phyloP scores from a whole-genome alignment of 2,888 invertebrate genomes.

The Eurytoma californica region DNA sequence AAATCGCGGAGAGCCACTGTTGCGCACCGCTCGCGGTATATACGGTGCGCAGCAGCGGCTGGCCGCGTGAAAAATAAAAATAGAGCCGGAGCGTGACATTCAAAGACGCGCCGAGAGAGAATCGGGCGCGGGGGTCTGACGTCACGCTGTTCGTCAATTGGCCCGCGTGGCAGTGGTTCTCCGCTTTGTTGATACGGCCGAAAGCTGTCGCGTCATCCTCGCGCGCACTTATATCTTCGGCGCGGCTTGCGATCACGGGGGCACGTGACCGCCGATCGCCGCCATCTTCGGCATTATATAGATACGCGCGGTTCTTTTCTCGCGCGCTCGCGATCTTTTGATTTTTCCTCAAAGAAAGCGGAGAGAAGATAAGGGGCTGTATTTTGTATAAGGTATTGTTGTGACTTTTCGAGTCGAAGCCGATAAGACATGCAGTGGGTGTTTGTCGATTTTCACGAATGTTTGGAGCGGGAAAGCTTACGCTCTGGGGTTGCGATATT shows the following conservation, averaged over 20 bases:
- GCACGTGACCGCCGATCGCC: background rate
- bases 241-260: background rate
- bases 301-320: background rate
- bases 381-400: constrained; percentile 15
- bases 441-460: no score
- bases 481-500: no score
- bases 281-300: background rate
- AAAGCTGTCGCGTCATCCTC: constrained; percentile 13
- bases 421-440: constrained; percentile 19
- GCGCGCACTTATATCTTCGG: constrained; percentile 27
- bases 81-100: constrained; percentile 34
- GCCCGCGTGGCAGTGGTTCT: constrained; percentile 46
- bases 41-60: no score
- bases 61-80: background rate
- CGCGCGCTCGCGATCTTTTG: background rate
- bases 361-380: constrained; percentile 3
- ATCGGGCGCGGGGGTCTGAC: background rate
- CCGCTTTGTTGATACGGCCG: constrained; percentile 46
- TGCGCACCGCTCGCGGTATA: no score
- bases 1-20: no score
- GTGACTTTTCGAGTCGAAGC: constrained; percentile 24
- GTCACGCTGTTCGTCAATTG: constrained; percentile 42
- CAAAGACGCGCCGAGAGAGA: background rate
- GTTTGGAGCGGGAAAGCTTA: no score
- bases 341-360: constrained; percentile 27